phyloP scores from a whole-genome alignment of 2,113 vertebrate species.

The Echinops telfairi region DNA sequence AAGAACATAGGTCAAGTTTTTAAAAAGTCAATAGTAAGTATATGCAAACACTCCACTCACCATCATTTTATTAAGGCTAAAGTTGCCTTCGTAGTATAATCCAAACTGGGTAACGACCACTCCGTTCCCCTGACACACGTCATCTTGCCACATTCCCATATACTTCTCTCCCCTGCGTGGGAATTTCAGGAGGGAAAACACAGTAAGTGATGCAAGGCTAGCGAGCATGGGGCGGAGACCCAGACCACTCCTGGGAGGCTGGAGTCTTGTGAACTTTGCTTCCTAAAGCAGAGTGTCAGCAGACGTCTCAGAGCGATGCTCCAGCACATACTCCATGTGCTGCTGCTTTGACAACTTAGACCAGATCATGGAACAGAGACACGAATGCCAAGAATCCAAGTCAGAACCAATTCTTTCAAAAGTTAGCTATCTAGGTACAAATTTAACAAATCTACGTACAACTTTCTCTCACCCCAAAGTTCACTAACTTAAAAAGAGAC shows the following conservation, averaged over 20 bases:
- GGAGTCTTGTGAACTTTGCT: too few species aligned
- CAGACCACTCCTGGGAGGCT: background rate
- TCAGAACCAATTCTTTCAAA: constrained; percentile 24
- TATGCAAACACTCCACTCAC: constrained; percentile 85
- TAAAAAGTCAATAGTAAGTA: background rate
- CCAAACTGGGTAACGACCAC: constrained; percentile 99
- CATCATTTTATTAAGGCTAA: constrained; percentile 97
- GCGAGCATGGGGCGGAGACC: background rate
- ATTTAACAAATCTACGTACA: background rate
- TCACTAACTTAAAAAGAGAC: constrained; percentile 30
- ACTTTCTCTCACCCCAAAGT: constrained; percentile 19
- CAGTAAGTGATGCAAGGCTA: constrained; percentile 17
- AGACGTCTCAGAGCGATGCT: background rate
- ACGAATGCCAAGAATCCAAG: background rate
- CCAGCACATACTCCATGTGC: background rate
- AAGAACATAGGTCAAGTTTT: background rate
- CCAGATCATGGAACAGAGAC: background rate
- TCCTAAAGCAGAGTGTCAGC: background rate
- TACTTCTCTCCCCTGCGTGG: constrained; percentile 95
- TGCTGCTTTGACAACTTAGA: constrained; percentile 15
- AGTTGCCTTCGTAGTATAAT: constrained; percentile 97
- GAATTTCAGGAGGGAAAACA: constrained; percentile 33
- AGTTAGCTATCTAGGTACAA: background rate
- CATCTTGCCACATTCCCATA: constrained; percentile 99
- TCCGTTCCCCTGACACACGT: constrained; percentile 94